Evolutionary conservation across 2,797 vertebrate species (phyloP).

Genomic region (Helarctos malayanus): DNA sequence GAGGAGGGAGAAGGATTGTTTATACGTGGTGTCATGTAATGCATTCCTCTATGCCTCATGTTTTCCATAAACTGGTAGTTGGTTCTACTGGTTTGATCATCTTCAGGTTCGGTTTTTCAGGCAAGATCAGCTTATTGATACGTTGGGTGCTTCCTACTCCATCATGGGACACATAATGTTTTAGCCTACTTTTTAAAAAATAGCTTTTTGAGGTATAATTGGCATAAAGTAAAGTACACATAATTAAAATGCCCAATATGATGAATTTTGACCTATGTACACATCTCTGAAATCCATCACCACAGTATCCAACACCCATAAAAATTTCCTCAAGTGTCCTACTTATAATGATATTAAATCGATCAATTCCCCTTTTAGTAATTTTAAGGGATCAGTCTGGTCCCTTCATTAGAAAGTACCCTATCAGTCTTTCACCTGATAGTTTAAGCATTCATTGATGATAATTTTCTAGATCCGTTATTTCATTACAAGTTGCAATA

Average conservation of each 20-base stretch:
- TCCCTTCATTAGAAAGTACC: not conserved
- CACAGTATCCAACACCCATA: not conserved
- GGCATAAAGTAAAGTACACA: not conserved
- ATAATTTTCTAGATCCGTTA: not conserved
- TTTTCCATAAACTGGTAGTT: not conserved
- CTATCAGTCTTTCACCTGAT: not conserved
- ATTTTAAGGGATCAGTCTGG: not conserved
- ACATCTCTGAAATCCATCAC: not conserved
- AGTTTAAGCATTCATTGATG: not conserved
- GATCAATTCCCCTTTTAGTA: not conserved
- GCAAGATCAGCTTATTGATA: not conserved
- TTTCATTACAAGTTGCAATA: slow-evolving; percentile 22
- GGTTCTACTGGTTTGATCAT: not conserved
- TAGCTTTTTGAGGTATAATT: not conserved
- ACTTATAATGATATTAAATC: not conserved
- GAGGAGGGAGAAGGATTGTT: not conserved
- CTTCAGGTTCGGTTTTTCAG: not conserved
- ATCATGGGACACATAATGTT: not conserved
- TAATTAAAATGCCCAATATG: not conserved
- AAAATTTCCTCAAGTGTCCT: not conserved
- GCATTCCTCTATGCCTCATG: not conserved
- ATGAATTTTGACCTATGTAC: not conserved
- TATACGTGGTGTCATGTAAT: not conserved
- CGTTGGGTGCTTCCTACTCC: not conserved
- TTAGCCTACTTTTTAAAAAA: not conserved